These are phyloP conservation scores for Lycaon pictus DNA, from an alignment of 2,113 vertebrate genomes.

Conservation along the genomic window DNA sequence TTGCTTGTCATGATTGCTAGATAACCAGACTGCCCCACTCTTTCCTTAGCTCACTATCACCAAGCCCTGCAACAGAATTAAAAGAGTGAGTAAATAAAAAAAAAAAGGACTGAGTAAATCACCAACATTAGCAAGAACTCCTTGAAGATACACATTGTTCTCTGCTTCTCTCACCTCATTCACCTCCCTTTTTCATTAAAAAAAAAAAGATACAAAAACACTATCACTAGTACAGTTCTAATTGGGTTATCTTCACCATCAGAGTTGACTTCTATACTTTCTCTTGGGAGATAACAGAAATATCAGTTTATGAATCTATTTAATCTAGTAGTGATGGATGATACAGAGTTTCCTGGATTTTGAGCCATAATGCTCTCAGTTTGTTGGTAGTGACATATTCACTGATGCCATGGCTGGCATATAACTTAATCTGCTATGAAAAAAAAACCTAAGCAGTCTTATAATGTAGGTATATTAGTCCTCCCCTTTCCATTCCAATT, in stretches of 20 bases:
- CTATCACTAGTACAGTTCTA: slow-evolving; percentile 14
- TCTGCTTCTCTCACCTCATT: slow-evolving; percentile 9
- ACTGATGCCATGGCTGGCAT: background rate
- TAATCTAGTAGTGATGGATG: slow-evolving; percentile 56
- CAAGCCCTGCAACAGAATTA: slow-evolving; percentile 31
- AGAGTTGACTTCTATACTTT: slow-evolving; percentile 38
- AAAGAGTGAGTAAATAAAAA: slow-evolving; percentile 16
- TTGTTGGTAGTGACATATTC: slow-evolving; percentile 50
- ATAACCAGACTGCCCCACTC: slow-evolving; percentile 53
- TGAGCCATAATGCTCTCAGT: slow-evolving; percentile 33
- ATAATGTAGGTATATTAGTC: background rate
- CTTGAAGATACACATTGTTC: slow-evolving; percentile 27
- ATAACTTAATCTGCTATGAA: slow-evolving; percentile 66
- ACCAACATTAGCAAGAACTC: slow-evolving; percentile 21
- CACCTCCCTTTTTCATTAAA: background rate
- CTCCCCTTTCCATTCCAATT: slow-evolving; percentile 49
- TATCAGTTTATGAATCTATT: slow-evolving; percentile 19
- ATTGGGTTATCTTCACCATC: background rate
- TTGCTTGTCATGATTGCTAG: slow-evolving; percentile 59
- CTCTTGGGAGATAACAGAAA: slow-evolving; percentile 23
- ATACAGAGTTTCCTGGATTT: slow-evolving; percentile 20
- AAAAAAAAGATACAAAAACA: background rate
- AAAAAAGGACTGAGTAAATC: background rate
- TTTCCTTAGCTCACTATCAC: slow-evolving; percentile 38
- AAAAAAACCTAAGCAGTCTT: slow-evolving; percentile 32